A percentile compares a stretch with the other conserved stretches of the same genome.
These are phyloP conservation scores for Lates calcarifer DNA, from an alignment of 2,113 vertebrate species.

Conservation along the genomic window DNA sequence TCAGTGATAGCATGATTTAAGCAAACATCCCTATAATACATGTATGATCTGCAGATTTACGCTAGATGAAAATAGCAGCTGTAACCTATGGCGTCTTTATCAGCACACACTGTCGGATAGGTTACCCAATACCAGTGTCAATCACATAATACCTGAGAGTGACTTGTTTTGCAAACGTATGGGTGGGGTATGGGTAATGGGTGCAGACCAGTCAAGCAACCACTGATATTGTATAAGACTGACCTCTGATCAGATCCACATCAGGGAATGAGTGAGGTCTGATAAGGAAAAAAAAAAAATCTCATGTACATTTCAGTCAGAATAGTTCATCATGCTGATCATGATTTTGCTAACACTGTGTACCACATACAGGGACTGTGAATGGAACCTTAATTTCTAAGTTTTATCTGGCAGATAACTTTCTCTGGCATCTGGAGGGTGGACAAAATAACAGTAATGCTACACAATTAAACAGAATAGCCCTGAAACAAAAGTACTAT, in stretches of 20 bases:
- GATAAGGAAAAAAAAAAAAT: not conserved
- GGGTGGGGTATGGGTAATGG: too few species aligned
- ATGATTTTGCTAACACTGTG: too few species aligned
- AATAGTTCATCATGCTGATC: too few species aligned
- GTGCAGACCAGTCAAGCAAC: not conserved
- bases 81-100: not conserved
- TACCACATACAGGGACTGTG: not conserved
- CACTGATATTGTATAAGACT: not conserved
- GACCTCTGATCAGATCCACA: not conserved
- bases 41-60: too few species aligned
- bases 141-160: not conserved
- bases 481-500: too few species aligned
- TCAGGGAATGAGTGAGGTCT: not conserved
- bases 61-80: too few species aligned
- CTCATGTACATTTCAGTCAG: too few species aligned
- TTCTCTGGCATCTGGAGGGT: not conserved
- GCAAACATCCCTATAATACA: too few species aligned
- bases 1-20: too few species aligned
- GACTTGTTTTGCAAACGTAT: too few species aligned
- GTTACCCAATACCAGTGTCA: not conserved
- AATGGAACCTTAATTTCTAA: not conserved
- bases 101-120: not conserved
- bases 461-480: too few species aligned
- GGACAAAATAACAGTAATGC: too few species aligned
- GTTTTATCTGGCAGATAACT: not conserved